phyloP scores from a whole-genome alignment of 2,888 invertebrate genomes.

The Callinectes sapidus region DNA sequence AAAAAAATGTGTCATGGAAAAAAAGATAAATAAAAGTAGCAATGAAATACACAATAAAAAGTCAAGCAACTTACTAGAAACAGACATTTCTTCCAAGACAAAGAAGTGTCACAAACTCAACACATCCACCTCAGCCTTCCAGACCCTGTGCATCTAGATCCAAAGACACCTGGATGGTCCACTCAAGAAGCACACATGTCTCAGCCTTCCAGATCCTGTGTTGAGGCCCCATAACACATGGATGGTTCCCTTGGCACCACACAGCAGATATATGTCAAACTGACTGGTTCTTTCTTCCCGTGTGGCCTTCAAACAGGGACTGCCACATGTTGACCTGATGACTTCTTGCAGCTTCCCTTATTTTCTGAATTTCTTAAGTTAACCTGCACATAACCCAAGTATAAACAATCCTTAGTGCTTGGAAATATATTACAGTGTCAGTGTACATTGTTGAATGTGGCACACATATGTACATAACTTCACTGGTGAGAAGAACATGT shows the following conservation, averaged over 20 bases:
- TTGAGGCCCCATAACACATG: too few relatives aligned
- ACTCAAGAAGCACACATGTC: too few relatives aligned
- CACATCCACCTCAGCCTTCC: not conserved
- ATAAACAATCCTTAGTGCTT: not conserved
- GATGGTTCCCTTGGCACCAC: too few relatives aligned
- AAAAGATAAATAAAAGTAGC: not conserved
- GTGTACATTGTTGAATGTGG: not conserved
- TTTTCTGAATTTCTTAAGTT: too few relatives aligned
- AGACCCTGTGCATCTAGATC: too few relatives aligned
- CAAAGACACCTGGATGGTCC: too few relatives aligned
- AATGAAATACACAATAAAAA: not conserved
- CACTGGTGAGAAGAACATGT: not conserved
- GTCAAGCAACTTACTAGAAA: not conserved
- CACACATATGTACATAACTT: not conserved
- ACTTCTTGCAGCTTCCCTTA: too few relatives aligned
- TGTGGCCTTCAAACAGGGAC: not conserved
- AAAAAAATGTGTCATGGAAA: too few relatives aligned
- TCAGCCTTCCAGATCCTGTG: too few relatives aligned
- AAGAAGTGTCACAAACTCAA: not conserved
- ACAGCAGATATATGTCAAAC: not conserved
- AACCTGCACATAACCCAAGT: not conserved
- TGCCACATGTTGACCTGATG: too few relatives aligned
- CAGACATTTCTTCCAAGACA: not conserved
- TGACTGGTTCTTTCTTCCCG: not conserved
- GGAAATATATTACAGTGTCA: not conserved